A percentile compares a stretch with the other conserved stretches of the same genome.
Conservation (phyloP, 1,140 invertebrate genomes). For the Temnothorax curvispinosus region DNA sequence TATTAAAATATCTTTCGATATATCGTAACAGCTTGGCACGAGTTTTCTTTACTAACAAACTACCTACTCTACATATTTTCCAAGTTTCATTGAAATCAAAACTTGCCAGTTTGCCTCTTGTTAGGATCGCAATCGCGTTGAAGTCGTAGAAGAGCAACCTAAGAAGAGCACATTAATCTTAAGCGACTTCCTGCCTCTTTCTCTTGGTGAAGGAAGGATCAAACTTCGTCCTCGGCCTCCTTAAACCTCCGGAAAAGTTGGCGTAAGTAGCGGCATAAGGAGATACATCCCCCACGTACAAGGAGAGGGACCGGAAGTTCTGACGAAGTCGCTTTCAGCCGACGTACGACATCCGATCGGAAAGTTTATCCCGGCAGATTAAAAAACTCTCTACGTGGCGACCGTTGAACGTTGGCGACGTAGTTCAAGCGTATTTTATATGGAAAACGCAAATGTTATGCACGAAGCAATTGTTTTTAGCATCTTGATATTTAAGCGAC, state of each 20-base stretch:
- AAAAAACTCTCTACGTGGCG: constrained; percentile 58
- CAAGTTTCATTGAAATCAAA: constrained; percentile 55
- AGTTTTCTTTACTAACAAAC: background rate
- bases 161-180: constrained; percentile 61
- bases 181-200: constrained; percentile 59
- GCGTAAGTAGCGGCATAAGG: constrained; percentile 59
- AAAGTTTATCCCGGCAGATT: constrained; percentile 62
- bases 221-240: constrained; percentile 49
- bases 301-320: constrained; percentile 43
- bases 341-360: constrained; percentile 53
- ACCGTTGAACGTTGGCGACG: background rate
- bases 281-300: constrained; percentile 60
- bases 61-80: constrained; percentile 45
- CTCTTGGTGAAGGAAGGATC: constrained; percentile 51
- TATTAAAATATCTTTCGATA: background rate
- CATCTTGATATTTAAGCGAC: background rate
- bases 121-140: constrained; percentile 45
- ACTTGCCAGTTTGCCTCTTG: constrained; percentile 46
- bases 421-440: constrained; percentile 28
- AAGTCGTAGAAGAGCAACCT: constrained; percentile 43
- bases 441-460: constrained; percentile 26
- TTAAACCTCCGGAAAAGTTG: constrained; percentile 57
- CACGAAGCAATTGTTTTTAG: background rate
- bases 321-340: constrained; percentile 50
- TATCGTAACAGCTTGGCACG: background rate